A percentile compares a stretch with the other conserved stretches of the same genome.
Evolutionary conservation across 2,113 vertebrate genomes (phyloP).

Genomic region (Maccullochella peelii): DNA sequence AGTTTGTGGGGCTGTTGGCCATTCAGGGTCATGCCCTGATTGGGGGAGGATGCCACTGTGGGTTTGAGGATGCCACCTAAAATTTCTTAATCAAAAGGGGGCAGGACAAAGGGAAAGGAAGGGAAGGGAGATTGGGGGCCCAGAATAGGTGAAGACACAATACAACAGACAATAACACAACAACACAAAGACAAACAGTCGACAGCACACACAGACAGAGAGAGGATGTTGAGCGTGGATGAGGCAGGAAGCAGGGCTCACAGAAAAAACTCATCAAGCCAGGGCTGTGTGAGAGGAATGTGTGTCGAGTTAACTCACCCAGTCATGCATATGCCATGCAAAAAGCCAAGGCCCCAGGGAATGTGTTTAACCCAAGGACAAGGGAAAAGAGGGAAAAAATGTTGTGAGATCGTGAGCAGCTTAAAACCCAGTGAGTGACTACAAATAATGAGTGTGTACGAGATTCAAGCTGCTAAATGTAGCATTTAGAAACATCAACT

Average conservation of each 20-base stretch:
- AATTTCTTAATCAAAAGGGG: constrained; percentile 85
- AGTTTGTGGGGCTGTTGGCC: constrained; percentile 89
- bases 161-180: constrained; percentile 19
- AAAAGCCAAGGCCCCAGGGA: constrained; percentile 78
- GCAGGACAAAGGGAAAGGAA: constrained; percentile 32
- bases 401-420: constrained; percentile 58
- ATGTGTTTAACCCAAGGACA: constrained; percentile 51
- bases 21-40: constrained; percentile 88
- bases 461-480: neutral
- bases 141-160: constrained; percentile 43
- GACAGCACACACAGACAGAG: constrained; percentile 33
- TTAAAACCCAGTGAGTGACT: constrained; percentile 19
- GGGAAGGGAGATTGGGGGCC: constrained; percentile 24
- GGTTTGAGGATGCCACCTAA: constrained; percentile 96
- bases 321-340: constrained; percentile 84
- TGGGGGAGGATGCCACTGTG: constrained; percentile 92
- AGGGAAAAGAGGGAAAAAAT: constrained; percentile 45
- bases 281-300: constrained; percentile 45
- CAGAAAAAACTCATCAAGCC: constrained; percentile 26
- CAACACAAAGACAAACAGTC: constrained; percentile 31
- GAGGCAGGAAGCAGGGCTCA: constrained; percentile 36
- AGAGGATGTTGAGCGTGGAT: constrained; percentile 55
- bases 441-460: neutral
- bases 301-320: constrained; percentile 82
- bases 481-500: neutral